phyloP scores from a whole-genome alignment of 2,797 vertebrate genomes.

The Enteromius fasciolatus region DNA sequence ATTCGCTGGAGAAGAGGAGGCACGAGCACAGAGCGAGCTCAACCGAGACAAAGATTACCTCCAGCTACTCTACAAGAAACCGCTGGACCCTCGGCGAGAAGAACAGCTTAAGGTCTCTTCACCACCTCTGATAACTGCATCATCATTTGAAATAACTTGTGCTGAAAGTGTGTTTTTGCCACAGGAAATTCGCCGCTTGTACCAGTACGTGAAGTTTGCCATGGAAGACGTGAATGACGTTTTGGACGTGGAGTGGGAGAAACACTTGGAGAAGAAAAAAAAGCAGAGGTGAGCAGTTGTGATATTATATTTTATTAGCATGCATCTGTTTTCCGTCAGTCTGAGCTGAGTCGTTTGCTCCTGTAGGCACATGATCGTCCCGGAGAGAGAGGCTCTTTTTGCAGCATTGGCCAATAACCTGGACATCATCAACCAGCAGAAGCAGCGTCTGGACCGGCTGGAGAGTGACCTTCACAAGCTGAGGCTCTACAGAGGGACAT shows the following conservation, averaged over 20 bases:
- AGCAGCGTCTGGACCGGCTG: slow-evolving; percentile 85
- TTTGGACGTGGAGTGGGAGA: slow-evolving; percentile 94
- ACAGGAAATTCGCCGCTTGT: slow-evolving; percentile 91
- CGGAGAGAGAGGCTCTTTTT: slow-evolving; percentile 90
- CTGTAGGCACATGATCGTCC: slow-evolving; percentile 86
- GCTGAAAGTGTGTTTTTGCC: not conserved
- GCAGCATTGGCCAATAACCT: slow-evolving; percentile 90
- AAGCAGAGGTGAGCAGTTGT: slow-evolving; percentile 77
- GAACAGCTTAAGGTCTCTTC: slow-evolving; percentile 90
- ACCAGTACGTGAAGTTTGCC: slow-evolving; percentile 92
- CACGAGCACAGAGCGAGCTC: slow-evolving; percentile 84
- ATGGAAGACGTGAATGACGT: slow-evolving; percentile 95
- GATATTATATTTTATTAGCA: not conserved
- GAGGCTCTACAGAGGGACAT: slow-evolving; percentile 85
- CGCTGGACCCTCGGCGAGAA: slow-evolving; percentile 92
- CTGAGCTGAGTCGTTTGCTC: not conserved
- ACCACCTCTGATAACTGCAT: not conserved
- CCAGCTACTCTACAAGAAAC: slow-evolving; percentile 91
- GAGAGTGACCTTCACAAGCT: slow-evolving; percentile 85
- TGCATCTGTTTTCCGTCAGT: not conserved
- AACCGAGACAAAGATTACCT: slow-evolving; percentile 84
- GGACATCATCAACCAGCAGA: slow-evolving; percentile 95
- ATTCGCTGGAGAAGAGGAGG: slow-evolving; percentile 91
- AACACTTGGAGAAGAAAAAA: slow-evolving; percentile 88
- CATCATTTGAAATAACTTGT: not conserved